Evolutionary conservation across 2,797 vertebrate species (phyloP), one percentile per base, ranked within the genome.

Genomic region (Anniella stebbinsi): DNA sequence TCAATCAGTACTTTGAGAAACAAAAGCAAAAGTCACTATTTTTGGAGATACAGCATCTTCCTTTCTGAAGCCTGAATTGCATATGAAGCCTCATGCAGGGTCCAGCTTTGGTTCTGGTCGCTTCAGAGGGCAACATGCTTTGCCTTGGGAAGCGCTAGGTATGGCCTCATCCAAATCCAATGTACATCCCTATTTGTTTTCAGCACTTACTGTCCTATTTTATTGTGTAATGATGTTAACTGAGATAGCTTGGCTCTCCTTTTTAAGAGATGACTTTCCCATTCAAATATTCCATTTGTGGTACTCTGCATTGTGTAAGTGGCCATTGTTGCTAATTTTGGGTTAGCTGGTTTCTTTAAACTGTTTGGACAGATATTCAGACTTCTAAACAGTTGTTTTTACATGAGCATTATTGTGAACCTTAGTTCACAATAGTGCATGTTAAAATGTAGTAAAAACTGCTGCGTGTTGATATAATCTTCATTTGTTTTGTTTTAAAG

Each of bases 401-500:
- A 41, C 30, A 57, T 10, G 51, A 84, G 33, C 33, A 1, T 63
- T 76, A 54, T 33, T n/a, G n/a, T 89, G 30, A 36, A 25, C 11
- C 70, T 48, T 73, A 66, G 10, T 36, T 60, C n/a, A 78, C 51
- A 78, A 17, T 25, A n/a, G 38, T 80, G 57, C 12, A 25, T 48
- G 2, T 84, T 63, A 21, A 38, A 89, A 45, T 89, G 45, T 57
- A 4, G 2, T 48, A 23, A 73, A 80, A 80, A n/a, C 33, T n/a
- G 17, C 15, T 80, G 28, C 30, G 45, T 80, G 25, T 70, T 86
- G 17, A 80, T 81, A 38, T 23, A 12, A 7, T 54, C 23, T 69
- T 45, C 23, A 1, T 12, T 90, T 88, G 25, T 12, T 82, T 41
- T 38, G 21, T 66, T 88, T 94, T 96, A 48, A 93, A 98, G 97